Evolutionary conservation across 2,113 vertebrate species (phyloP).

Genomic region (Syrmaticus mikado): DNA sequence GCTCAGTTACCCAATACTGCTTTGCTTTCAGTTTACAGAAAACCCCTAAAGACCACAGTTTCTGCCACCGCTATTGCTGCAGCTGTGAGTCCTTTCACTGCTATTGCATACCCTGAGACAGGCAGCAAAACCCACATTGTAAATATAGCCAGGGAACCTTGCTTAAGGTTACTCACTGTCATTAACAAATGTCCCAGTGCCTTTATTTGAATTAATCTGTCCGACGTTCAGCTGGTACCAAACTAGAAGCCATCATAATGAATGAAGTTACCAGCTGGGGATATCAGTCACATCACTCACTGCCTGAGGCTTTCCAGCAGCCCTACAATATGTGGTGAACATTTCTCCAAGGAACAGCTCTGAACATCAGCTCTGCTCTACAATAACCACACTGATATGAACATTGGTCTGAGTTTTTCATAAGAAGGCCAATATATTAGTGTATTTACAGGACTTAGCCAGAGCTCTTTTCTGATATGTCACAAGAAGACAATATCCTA

Average conservation of each 20-base stretch:
- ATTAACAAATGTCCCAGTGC: not conserved
- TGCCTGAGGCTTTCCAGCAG: not conserved
- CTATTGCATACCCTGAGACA: not conserved
- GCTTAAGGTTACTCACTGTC: not conserved
- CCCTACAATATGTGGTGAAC: not conserved
- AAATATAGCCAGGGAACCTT: not conserved
- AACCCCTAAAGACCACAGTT: not conserved
- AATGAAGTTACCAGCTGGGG: not conserved
- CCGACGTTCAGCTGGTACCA: not conserved
- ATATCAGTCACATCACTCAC: not conserved
- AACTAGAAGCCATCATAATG: not conserved
- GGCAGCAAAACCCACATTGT: not conserved
- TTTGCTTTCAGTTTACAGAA: not conserved
- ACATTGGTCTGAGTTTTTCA: not conserved
- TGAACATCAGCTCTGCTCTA: not conserved
- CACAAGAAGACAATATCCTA: not conserved
- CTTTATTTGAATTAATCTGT: not conserved
- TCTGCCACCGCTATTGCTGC: not conserved
- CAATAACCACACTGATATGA: fast-evolving
- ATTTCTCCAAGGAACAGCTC: not conserved
- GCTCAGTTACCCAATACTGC: not conserved
- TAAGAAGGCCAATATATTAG: fast-evolving
- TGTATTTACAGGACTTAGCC: not conserved
- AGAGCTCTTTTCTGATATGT: not conserved
- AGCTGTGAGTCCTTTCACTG: not conserved